These are phyloP conservation scores for Echiichthys vipera DNA, from an alignment of 2,797 vertebrate genomes.

Conservation along the genomic window DNA sequence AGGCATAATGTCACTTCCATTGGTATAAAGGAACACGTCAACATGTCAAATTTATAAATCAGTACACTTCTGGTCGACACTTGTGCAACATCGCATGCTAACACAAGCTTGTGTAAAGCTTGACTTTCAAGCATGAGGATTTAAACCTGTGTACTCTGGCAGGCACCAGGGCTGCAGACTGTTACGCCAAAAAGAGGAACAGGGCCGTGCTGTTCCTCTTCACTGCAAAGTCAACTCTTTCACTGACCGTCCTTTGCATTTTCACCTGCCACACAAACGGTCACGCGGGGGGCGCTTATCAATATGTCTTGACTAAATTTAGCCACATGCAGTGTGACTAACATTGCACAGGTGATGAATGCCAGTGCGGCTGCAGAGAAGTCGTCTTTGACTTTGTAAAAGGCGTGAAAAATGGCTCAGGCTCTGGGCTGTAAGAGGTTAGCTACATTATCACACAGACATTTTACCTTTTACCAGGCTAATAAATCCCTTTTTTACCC, in stretches of 20 bases:
- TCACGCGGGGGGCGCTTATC: constrained; percentile 10
- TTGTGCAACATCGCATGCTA: not conserved
- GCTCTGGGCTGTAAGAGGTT: not conserved
- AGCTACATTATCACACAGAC: not conserved
- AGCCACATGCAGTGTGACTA: not conserved
- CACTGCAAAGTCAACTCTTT: constrained; percentile 26
- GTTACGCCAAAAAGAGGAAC: not conserved
- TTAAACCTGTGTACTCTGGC: not conserved
- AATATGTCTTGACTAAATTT: constrained; percentile 27
- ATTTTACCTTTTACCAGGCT: constrained; percentile 21
- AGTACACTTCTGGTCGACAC: no score
- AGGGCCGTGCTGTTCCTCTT: not conserved
- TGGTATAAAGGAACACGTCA: no score
- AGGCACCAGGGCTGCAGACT: not conserved
- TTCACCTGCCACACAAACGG: not conserved
- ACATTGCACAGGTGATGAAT: constrained; percentile 6
- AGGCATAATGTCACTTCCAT: no score
- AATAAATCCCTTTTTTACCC: constrained; percentile 15
- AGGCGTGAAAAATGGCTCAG: not conserved
- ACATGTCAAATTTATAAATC: no score
- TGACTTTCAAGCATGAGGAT: no score
- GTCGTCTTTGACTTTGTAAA: not conserved
- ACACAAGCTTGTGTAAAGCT: no score
- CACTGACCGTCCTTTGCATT: constrained; percentile 24
- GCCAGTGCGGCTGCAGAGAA: not conserved